Percentiles rank a stretch among this genome's conserved stretches.
These are phyloP conservation scores for Pseudochirops cupreus DNA, from an alignment of 2,797 vertebrate species.

Conservation along the genomic window DNA sequence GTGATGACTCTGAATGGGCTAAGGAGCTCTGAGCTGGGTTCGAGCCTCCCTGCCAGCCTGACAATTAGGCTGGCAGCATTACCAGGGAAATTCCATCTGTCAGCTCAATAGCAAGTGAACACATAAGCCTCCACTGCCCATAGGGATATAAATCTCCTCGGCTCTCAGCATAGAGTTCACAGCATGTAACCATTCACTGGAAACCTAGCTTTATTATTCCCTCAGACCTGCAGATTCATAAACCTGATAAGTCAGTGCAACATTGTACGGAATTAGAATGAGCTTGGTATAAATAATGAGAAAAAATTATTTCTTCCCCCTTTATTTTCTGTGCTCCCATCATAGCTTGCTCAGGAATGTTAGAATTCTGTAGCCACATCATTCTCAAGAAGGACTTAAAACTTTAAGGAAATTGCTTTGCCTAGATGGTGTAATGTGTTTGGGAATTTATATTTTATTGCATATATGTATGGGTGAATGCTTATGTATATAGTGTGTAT, in stretches of 20 bases:
- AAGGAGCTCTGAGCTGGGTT: neutral
- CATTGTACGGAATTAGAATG: constrained; percentile 41
- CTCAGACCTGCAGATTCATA: constrained; percentile 31
- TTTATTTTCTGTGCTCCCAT: neutral
- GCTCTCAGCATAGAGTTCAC: constrained; percentile 43
- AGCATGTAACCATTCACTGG: neutral
- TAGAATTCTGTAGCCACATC: neutral
- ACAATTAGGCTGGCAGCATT: constrained; percentile 35
- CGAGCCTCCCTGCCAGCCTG: constrained; percentile 53
- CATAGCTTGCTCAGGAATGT: neutral
- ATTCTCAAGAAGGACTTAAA: neutral
- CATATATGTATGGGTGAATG: neutral
- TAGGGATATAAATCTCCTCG: constrained; percentile 36
- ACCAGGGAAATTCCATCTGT: constrained; percentile 57
- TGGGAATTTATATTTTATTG: neutral
- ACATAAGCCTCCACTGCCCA: neutral
- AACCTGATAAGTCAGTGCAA: constrained; percentile 20
- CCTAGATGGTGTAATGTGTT: neutral
- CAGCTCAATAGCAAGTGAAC: constrained; percentile 29
- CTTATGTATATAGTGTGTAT: neutral
- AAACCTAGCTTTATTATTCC: constrained; percentile 41
- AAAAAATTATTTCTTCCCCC: neutral
- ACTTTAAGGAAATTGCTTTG: neutral
- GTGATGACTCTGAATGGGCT: neutral
- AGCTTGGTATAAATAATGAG: constrained; percentile 22